Conservation (phyloP, 2,113 vertebrate species). For the Grantiella picta region DNA sequence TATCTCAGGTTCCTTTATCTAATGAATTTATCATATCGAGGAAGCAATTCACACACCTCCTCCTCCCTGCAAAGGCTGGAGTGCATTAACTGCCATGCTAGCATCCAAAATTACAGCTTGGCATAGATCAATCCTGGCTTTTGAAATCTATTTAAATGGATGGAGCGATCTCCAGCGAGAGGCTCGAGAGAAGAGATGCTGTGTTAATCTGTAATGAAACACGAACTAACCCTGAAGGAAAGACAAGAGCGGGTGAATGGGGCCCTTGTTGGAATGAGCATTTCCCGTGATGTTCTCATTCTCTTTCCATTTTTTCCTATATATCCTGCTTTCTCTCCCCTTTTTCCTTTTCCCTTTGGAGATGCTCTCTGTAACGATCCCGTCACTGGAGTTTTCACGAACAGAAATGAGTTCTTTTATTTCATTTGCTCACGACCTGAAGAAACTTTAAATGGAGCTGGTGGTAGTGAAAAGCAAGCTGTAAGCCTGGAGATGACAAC, state of each 20-base stretch:
- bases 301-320: constrained; percentile 3
- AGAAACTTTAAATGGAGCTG: constrained; percentile 26
- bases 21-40: constrained; percentile 1
- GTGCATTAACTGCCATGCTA: background rate
- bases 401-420: constrained; percentile 20
- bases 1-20: background rate
- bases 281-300: constrained; percentile 39
- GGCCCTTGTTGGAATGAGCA: constrained; percentile 24
- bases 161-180: background rate
- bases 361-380: background rate
- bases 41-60: constrained; percentile 23
- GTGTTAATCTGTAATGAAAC: constrained; percentile 62
- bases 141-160: constrained; percentile 54
- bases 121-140: constrained; percentile 13
- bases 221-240: constrained; percentile 37
- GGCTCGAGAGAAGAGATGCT: constrained; percentile 21
- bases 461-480: constrained; percentile 25
- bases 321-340: background rate
- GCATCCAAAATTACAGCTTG: background rate
- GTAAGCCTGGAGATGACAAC: constrained; percentile 26
- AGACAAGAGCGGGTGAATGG: constrained; percentile 23
- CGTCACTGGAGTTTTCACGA: background rate
- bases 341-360: constrained; percentile 6
- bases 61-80: background rate
- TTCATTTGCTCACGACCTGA: constrained; percentile 10